Conservation (phyloP, 1,140 invertebrate species). For the Danaus plexippus region DNA sequence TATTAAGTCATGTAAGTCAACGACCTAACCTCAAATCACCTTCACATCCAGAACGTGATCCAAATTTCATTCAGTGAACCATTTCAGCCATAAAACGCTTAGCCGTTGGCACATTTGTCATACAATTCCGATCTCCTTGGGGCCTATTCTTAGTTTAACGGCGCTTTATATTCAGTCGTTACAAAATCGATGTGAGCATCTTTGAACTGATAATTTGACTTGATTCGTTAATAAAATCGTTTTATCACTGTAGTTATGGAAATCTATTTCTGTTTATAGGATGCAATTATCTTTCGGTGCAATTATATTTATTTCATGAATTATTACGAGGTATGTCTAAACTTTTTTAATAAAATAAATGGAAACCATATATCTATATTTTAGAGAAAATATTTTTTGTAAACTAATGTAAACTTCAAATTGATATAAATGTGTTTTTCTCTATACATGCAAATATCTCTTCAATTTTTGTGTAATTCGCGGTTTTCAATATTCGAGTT, state of each 20-base stretch:
- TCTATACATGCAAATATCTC: too few species aligned
- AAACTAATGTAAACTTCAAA: too few species aligned
- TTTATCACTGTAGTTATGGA: background rate
- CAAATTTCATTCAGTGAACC: slow-evolving; percentile 60
- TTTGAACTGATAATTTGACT: slow-evolving; percentile 5
- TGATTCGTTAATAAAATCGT: slow-evolving; percentile 2
- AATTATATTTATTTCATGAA: too few species aligned
- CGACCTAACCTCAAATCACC: slow-evolving; percentile 62
- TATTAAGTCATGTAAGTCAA: slow-evolving; percentile 59
- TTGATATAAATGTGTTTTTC: too few species aligned
- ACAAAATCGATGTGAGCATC: slow-evolving; percentile 14
- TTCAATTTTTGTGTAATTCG: too few species aligned
- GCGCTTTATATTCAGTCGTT: slow-evolving; percentile 48
- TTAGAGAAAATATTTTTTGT: too few species aligned
- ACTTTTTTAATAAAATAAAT: too few species aligned
- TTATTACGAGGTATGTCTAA: too few species aligned
- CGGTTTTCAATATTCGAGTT: too few species aligned
- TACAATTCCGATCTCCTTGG: slow-evolving; percentile 51
- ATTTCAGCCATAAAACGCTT: slow-evolving; percentile 60
- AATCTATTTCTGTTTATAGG: slow-evolving; percentile 2
- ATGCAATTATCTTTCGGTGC: too few species aligned
- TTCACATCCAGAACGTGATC: slow-evolving; percentile 59
- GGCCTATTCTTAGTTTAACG: slow-evolving; percentile 36
- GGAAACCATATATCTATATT: too few species aligned
- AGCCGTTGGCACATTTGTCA: slow-evolving; percentile 60